phyloP scores from a whole-genome alignment of 2,888 invertebrate genomes.

The Emmelina monodactyla region DNA sequence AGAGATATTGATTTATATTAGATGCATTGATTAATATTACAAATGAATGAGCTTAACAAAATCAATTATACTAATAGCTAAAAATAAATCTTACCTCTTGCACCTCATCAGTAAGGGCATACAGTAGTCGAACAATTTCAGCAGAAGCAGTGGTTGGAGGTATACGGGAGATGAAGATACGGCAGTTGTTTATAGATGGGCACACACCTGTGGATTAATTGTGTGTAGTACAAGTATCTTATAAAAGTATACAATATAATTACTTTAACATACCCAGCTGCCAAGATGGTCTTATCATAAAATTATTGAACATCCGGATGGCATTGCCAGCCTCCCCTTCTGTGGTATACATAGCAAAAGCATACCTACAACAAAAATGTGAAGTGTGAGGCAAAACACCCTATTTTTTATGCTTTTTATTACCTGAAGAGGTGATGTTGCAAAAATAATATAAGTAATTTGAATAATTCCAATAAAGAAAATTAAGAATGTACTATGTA shows the following conservation, averaged over 20 bases:
- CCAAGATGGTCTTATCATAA: slow-evolving; percentile 71
- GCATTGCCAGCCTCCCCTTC: slow-evolving; percentile 70
- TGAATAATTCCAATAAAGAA: too few species aligned
- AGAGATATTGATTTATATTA: too few species aligned
- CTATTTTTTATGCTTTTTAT: too few species aligned
- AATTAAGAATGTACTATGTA: too few species aligned
- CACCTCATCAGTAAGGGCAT: slow-evolving; percentile 57
- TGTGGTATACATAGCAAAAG: slow-evolving; percentile 72
- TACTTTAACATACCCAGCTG: slow-evolving; percentile 61
- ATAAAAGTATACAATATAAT: background rate
- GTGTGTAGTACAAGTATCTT: too few species aligned
- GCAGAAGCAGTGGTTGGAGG: slow-evolving; percentile 66
- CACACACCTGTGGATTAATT: slow-evolving; percentile 76
- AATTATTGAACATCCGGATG: slow-evolving; percentile 71
- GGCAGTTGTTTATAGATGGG: slow-evolving; percentile 78
- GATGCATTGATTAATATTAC: too few species aligned
- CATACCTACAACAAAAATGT: slow-evolving; percentile 69
- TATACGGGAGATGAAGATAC: slow-evolving; percentile 70
- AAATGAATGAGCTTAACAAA: too few species aligned
- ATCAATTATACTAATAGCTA: too few species aligned
- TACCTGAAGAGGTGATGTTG: too few species aligned
- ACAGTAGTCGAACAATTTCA: slow-evolving; percentile 68
- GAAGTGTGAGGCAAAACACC: too few species aligned
- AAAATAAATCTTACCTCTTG: too few species aligned
- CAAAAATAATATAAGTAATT: too few species aligned